phyloP scores from a whole-genome alignment of 2,797 vertebrate genomes.

The Tadarida brasiliensis region DNA sequence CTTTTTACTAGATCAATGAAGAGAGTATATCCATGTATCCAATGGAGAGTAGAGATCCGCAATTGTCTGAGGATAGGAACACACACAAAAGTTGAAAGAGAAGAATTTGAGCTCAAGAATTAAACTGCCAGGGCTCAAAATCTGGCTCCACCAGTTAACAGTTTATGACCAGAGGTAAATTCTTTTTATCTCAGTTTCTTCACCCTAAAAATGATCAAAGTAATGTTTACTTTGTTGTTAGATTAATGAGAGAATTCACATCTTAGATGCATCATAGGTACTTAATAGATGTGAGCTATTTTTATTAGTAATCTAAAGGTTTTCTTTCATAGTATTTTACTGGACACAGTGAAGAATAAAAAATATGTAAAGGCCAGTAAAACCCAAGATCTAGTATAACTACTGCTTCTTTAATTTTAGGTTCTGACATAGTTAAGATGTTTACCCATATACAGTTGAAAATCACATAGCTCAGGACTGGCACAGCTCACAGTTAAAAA shows the following conservation, averaged over 20 bases:
- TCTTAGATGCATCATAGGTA: not conserved
- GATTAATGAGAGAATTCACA: not conserved
- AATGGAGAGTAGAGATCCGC: not conserved
- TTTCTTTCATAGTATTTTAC: not conserved
- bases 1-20: constrained; percentile 8
- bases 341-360: not conserved
- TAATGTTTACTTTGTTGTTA: not conserved
- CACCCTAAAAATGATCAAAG: constrained; percentile 6
- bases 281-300: not conserved
- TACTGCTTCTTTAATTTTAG: constrained; percentile 49
- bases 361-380: not conserved
- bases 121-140: not conserved
- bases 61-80: not conserved
- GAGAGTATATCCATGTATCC: not conserved
- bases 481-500: constrained; percentile 22
- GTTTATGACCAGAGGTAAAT: not conserved
- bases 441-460: constrained; percentile 1
- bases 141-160: not conserved
- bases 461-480: not conserved
- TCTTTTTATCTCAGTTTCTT: constrained; percentile 18
- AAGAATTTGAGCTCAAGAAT: not conserved
- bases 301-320: not conserved
- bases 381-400: not conserved
- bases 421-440: not conserved
- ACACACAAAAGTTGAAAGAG: not conserved